Evolutionary conservation across 2,888 invertebrate genomes (phyloP), one percentile per base, ranked within the genome.

Genomic region (Apamea crenata): DNA sequence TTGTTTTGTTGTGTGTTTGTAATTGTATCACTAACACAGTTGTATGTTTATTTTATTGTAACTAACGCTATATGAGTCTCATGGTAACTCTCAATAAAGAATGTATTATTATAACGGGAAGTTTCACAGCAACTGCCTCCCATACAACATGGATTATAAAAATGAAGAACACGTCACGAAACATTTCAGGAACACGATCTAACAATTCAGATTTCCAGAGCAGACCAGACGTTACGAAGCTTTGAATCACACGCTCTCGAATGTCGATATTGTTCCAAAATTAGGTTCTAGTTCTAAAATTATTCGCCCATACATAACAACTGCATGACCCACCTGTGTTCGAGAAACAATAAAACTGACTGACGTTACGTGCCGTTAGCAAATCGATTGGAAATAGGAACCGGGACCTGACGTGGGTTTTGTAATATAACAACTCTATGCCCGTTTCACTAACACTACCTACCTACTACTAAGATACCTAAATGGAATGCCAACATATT

Each of bases 231-330:
- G 75, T 67, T 73, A 56, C 72, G 32, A 78, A 80, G 68, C 77
- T 74, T 83, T 89, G 86, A 89, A 84, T 88, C 88, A 88, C 81
- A 77, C 63, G 76, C 78, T 75, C 87, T 84, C 87, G 76, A 81
- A 75, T 84, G 75, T 80, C 76, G 68, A 78, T 84, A 88, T 77
- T 83, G 88, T 85, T 89, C 88, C 81, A 87, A 79, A 88, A 87
- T 89, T 89, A 89, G 86, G 69, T 75, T 14, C 63, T 36, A 40
- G 71, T 67, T 83, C 88, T 86, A 89, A 85, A 89, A 80, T 86
- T 82, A 82, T 75, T 72, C 81, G 44, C 16, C 7, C 44, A 73
- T 70, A 65, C 74, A 85, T 74, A 83, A 83, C 81, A 67, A 72
- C 71, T 71, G 77, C 66, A 79, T 78, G 74, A 79, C 77, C 80